phyloP scores from a whole-genome alignment of 2,797 vertebrate species.

The Rhincodon typus region DNA sequence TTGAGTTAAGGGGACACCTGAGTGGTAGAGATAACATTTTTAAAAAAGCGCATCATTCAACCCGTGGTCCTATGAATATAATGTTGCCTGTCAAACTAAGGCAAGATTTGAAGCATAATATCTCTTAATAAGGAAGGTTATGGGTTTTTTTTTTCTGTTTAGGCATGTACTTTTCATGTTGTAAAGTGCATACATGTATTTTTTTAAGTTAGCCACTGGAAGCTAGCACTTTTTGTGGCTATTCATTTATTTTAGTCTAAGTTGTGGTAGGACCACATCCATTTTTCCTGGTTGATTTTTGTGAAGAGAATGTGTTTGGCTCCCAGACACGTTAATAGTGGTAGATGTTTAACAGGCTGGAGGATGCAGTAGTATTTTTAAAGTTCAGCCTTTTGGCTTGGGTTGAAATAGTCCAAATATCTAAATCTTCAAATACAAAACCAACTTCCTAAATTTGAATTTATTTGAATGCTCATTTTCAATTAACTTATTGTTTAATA shows the following conservation, averaged over 20 bases:
- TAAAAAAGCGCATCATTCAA: not conserved
- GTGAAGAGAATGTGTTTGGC: not conserved
- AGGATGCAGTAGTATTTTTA: not conserved
- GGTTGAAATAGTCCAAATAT: not conserved
- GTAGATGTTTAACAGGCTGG: not conserved
- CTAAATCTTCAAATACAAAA: not conserved
- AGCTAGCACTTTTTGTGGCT: not conserved
- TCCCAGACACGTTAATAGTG: not conserved
- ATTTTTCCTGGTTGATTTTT: not conserved
- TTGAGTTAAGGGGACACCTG: too few species aligned
- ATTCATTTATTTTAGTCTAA: not conserved
- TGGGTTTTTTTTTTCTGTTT: not conserved
- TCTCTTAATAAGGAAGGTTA: not conserved
- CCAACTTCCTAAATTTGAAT: not conserved
- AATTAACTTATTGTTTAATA: slow-evolving; percentile 29
- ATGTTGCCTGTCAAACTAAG: not conserved
- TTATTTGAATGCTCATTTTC: not conserved
- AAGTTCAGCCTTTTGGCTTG: not conserved
- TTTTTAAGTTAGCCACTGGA: not conserved
- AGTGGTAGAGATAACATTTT: not conserved
- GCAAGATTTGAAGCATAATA: not conserved
- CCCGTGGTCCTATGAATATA: not conserved
- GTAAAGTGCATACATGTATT: not conserved
- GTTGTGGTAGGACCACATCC: not conserved
- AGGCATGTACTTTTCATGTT: not conserved